These are phyloP conservation scores for Marisa cornuarietis DNA, from an alignment of 1,140 invertebrate genomes.

Conservation along the genomic window DNA sequence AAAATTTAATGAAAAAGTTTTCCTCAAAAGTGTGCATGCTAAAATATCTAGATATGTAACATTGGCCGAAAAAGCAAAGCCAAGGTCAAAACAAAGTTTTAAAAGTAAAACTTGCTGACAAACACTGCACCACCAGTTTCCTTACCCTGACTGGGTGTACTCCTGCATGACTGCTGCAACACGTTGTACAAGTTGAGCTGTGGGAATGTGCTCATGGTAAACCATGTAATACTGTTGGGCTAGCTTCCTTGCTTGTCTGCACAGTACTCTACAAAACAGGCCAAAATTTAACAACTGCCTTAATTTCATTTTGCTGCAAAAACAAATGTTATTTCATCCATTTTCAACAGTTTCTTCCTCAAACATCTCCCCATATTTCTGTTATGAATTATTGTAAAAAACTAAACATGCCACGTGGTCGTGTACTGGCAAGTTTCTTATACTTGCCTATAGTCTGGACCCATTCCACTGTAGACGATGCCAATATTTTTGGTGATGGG, in stretches of 20 bases:
- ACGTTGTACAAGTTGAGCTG: conserved; percentile 93
- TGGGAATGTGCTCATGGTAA: conserved; percentile 95
- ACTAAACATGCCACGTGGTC: not conserved
- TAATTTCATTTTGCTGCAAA: too few species aligned
- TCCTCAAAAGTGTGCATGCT: too few species aligned
- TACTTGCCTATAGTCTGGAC: conserved; percentile 72
- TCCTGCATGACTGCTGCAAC: conserved; percentile 99
- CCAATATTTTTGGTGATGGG: conserved; percentile 95
- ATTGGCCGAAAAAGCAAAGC: not conserved
- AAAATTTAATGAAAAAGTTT: too few species aligned
- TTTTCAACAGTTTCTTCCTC: too few species aligned
- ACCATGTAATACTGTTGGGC: conserved; percentile 93
- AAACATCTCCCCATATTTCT: not conserved
- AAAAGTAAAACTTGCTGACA: not conserved
- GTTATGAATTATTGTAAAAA: not conserved
- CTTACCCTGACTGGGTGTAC: conserved; percentile 97
- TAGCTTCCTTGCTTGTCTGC: conserved; percentile 95
- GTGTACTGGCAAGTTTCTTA: not conserved
- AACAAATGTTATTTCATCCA: too few species aligned
- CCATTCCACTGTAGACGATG: conserved; percentile 94
- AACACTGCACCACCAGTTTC: conserved; percentile 11
- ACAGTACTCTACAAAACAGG: conserved; percentile 76
- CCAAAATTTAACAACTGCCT: too few species aligned
- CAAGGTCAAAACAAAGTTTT: not conserved
- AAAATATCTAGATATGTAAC: too few species aligned